A percentile compares a stretch with the other conserved stretches of the same genome.
These are phyloP conservation scores for Orthosia gothica DNA, from an alignment of 2,888 invertebrate species.

Conservation along the genomic window DNA sequence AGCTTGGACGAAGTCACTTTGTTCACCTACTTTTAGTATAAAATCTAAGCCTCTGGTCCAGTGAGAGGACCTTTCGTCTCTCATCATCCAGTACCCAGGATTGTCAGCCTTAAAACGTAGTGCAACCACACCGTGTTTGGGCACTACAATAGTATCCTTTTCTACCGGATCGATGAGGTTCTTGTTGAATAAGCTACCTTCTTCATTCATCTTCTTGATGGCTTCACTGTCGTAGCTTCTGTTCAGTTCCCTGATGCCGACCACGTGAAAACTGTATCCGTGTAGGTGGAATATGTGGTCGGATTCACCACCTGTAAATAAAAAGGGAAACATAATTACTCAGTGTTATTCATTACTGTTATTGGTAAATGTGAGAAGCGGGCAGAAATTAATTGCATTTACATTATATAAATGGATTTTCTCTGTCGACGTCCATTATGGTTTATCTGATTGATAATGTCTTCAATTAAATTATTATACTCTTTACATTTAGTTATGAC, in stretches of 20 bases:
- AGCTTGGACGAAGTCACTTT: conserved; percentile 92
- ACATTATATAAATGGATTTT: conserved; percentile 39
- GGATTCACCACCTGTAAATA: conserved; percentile 91
- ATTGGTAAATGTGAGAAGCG: conserved; percentile 19
- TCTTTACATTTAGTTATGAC: neutral
- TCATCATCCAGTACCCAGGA: conserved; percentile 96
- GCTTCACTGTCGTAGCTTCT: conserved; percentile 88
- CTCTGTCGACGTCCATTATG: conserved; percentile 14
- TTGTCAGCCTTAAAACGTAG: conserved; percentile 95
- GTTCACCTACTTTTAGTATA: conserved; percentile 94
- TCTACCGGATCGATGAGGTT: conserved; percentile 92
- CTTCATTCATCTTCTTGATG: conserved; percentile 91
- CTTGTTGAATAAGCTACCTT: conserved; percentile 90
- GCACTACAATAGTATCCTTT: conserved; percentile 95
- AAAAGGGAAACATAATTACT: conserved; percentile 20
- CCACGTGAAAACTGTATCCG: conserved; percentile 94
- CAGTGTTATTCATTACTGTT: conserved; percentile 27
- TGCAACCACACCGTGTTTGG: conserved; percentile 93
- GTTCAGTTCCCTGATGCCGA: conserved; percentile 91
- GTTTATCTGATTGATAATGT: conserved; percentile 20
- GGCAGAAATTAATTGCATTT: conserved; percentile 39
- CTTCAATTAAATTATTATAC: conserved; percentile 10
- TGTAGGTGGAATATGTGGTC: conserved; percentile 95
- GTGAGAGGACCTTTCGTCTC: conserved; percentile 94
- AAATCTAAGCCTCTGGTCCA: conserved; percentile 95